Evolutionary conservation across 2,797 vertebrate species (phyloP).

Genomic region (Sebastes cheni): DNA sequence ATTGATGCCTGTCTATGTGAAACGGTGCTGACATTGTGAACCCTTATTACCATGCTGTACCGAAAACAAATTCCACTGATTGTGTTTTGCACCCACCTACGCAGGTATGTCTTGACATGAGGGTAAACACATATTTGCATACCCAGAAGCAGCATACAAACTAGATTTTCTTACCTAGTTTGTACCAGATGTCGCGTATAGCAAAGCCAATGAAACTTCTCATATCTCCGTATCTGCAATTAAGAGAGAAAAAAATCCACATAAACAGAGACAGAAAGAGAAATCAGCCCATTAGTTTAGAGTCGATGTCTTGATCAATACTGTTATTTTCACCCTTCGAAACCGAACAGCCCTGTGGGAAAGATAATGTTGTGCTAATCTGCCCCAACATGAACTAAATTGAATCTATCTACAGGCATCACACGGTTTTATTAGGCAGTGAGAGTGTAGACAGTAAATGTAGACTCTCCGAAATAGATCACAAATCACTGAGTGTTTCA

Average conservation of each 20-base stretch:
- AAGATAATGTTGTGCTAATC: constrained; percentile 36
- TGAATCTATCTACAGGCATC: constrained; percentile 31
- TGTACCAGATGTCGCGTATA: constrained; percentile 99
- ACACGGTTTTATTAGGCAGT: constrained; percentile 36
- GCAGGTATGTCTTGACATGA: not conserved
- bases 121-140: not conserved
- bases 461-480: constrained; percentile 44
- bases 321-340: constrained; percentile 22
- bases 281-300: not conserved
- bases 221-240: constrained; percentile 94
- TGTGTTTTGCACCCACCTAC: not conserved
- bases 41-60: not conserved
- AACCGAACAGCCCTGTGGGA: constrained; percentile 9
- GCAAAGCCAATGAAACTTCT: constrained; percentile 93
- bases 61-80: not conserved
- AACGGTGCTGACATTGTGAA: not conserved
- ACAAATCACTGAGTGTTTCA: constrained; percentile 55
- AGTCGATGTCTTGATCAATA: constrained; percentile 47
- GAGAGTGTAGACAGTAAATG: constrained; percentile 39
- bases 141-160: not conserved
- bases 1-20: not conserved
- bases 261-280: constrained; percentile 4
- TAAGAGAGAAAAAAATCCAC: not conserved
- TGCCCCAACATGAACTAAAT: constrained; percentile 36
- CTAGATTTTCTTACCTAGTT: constrained; percentile 86